These are phyloP conservation scores for Telenomus remus DNA, from an alignment of 1,140 invertebrate species.

Conservation along the genomic window DNA sequence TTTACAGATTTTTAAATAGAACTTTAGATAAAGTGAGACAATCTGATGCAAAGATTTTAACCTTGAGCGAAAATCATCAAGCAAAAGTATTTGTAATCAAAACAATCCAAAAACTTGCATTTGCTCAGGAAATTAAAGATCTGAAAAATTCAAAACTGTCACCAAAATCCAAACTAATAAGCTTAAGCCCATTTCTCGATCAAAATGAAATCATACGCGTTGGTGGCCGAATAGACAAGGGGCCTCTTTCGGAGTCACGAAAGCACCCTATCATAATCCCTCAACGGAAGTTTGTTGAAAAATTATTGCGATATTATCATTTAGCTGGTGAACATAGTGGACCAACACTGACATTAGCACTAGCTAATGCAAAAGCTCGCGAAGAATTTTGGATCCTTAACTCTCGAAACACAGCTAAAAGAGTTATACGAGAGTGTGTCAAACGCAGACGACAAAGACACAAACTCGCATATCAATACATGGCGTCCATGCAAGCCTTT, in stretches of 20 bases:
- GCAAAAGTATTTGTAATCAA: neutral
- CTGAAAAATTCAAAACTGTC: neutral
- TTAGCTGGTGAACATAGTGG: neutral
- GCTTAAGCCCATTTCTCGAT: neutral
- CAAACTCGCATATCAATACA: conserved; percentile 1
- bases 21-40: neutral
- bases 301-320: neutral
- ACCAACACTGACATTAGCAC: neutral
- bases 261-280: neutral
- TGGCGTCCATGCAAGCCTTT: neutral
- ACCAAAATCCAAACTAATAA: neutral
- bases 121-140: neutral
- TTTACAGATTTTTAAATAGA: neutral
- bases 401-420: neutral
- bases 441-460: neutral
- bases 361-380: too few species aligned
- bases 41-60: neutral
- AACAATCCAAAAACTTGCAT: neutral
- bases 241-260: neutral
- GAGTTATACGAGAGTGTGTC: neutral
- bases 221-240: neutral
- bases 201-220: neutral
- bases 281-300: neutral
- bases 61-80: neutral
- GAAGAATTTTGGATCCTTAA: neutral